Conservation (phyloP, 2,888 invertebrate species). For the Ophioninae sp. region DNA sequence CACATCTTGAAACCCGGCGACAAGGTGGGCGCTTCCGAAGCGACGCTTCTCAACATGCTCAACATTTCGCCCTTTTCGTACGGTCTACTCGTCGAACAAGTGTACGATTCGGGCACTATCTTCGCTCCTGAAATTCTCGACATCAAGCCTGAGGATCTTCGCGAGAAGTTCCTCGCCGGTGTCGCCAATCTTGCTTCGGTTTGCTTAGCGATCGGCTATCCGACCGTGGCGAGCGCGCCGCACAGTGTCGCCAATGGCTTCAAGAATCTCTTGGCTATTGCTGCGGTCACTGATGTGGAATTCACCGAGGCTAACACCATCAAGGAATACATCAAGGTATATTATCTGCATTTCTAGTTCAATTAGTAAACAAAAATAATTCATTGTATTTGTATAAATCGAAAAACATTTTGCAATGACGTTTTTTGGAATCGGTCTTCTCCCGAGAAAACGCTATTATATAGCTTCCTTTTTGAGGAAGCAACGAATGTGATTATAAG, state of each 20-base stretch:
- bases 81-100: conserved; percentile 97
- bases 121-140: conserved; percentile 98
- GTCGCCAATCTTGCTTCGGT: conserved; percentile 97
- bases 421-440: no score
- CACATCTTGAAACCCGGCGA: conserved; percentile 96
- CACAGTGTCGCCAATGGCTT: conserved; percentile 99
- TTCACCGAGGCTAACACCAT: conserved; percentile 97
- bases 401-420: no score
- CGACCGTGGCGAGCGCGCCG: conserved; percentile 97
- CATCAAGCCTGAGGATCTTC: conserved; percentile 98
- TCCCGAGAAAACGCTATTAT: no score
- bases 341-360: conserved; percentile 3
- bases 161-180: conserved; percentile 94
- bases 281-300: conserved; percentile 96
- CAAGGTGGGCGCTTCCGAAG: conserved; percentile 99
- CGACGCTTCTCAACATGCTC: conserved; percentile 99
- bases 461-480: no score
- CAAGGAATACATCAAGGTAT: conserved; percentile 94
- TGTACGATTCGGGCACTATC: conserved; percentile 99
- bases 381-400: no score
- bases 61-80: conserved; percentile 99
- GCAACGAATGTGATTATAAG: not conserved
- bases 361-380: not conserved
- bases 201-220: conserved; percentile 96
- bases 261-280: conserved; percentile 98